Evolutionary conservation across 2,888 invertebrate genomes (phyloP).

Genomic region (Periphyllus acericola): DNA sequence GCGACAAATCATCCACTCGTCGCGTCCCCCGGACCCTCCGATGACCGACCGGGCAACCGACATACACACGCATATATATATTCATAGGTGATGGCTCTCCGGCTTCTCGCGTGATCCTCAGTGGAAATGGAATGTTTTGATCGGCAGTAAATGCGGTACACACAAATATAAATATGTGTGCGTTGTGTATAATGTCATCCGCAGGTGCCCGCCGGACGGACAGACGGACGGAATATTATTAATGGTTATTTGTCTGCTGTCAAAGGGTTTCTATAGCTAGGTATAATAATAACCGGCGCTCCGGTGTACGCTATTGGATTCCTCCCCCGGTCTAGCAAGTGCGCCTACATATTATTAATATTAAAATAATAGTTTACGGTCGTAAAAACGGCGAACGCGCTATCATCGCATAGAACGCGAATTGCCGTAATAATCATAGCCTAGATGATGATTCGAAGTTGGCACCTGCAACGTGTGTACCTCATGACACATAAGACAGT

Average conservation of each 20-base stretch:
- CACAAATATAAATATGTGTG: not conserved
- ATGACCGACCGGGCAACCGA: not conserved
- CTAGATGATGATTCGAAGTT: not conserved
- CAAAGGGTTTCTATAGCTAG: slow-evolving; percentile 22
- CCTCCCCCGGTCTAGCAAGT: not conserved
- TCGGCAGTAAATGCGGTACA: slow-evolving; percentile 21
- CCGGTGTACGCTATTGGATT: not conserved
- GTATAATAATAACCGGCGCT: slow-evolving; percentile 10
- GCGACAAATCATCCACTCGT: too few species aligned
- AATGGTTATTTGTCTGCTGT: slow-evolving; percentile 52
- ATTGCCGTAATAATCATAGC: not conserved
- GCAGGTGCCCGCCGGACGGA: slow-evolving; percentile 36
- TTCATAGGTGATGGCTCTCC: not conserved
- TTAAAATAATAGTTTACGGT: not conserved
- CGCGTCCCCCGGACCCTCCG: not conserved
- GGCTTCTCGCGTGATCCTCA: slow-evolving; percentile 13
- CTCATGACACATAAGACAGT: too few species aligned
- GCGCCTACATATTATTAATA: too few species aligned
- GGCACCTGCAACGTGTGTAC: not conserved
- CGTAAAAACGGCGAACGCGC: not conserved
- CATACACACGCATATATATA: not conserved
- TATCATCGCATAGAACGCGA: too few species aligned
- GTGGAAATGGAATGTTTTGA: slow-evolving; percentile 45
- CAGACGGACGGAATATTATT: slow-evolving; percentile 34
- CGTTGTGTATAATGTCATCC: slow-evolving; percentile 14